Evolutionary conservation across 2,797 vertebrate genomes (phyloP).

Genomic region (Neomorphus geoffroyi): DNA sequence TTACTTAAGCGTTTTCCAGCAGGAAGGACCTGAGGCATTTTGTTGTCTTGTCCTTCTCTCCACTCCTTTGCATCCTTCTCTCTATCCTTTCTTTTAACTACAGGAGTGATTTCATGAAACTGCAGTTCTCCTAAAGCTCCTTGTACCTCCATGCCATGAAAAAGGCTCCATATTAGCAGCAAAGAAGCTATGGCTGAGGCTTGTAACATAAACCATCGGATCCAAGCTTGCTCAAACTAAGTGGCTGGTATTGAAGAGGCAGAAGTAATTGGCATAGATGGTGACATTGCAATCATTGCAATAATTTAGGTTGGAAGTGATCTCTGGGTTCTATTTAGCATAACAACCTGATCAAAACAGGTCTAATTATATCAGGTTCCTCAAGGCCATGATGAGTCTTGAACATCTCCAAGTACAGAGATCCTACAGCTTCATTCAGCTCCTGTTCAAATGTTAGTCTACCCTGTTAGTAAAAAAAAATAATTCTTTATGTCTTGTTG

Average conservation of each 20-base stretch:
- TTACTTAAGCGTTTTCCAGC: not conserved
- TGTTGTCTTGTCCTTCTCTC: not conserved
- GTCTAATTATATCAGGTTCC: not conserved
- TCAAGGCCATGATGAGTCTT: not conserved
- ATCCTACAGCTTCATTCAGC: not conserved
- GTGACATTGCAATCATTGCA: not conserved
- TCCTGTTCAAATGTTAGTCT: not conserved
- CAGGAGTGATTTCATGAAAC: not conserved
- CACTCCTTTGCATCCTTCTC: not conserved
- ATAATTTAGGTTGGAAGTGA: not conserved
- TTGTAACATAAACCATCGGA: not conserved
- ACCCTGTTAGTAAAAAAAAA: fast-evolving
- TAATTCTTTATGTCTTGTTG: not conserved
- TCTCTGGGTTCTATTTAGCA: not conserved
- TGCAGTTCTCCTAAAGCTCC: not conserved
- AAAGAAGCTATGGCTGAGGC: not conserved
- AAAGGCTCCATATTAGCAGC: not conserved
- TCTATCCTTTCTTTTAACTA: not conserved
- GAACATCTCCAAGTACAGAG: not conserved
- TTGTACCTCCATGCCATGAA: not conserved
- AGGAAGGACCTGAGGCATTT: not conserved
- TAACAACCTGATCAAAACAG: not conserved
- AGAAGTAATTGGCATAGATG: not conserved
- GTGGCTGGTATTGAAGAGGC: fast-evolving
- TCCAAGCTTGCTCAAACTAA: not conserved